Percentiles rank a stretch among this genome's conserved stretches.
phyloP scores from a whole-genome alignment of 2,113 vertebrate genomes.

The Mandrillus leucophaeus region DNA sequence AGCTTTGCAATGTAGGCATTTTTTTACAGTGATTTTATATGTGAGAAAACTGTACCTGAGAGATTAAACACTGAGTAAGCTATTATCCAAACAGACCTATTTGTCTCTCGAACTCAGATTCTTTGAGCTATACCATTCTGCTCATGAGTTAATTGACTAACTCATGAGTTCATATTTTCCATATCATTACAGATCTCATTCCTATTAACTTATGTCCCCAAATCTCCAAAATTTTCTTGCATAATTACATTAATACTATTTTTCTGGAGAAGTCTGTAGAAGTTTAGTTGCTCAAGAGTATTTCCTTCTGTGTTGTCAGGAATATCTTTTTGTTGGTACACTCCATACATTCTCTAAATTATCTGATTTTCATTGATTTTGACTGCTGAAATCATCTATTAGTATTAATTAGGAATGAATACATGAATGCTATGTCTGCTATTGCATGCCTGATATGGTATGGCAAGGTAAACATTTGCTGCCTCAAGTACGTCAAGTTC shows the following conservation, averaged over 20 bases:
- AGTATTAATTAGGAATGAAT: background rate
- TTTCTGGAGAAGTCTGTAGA: background rate
- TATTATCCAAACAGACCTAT: background rate
- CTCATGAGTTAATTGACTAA: background rate
- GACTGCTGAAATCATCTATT: background rate
- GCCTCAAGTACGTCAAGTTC: background rate
- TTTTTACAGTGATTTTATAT: background rate
- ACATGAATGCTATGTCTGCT: background rate
- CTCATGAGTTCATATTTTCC: background rate
- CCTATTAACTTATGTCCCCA: background rate
- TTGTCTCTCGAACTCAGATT: background rate
- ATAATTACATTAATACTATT: background rate
- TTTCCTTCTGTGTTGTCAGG: background rate
- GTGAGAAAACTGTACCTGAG: background rate
- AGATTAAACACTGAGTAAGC: background rate
- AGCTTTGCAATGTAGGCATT: background rate
- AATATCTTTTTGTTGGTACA: background rate
- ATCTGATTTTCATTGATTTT: background rate
- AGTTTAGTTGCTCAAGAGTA: background rate
- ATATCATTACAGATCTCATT: background rate
- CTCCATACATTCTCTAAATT: background rate
- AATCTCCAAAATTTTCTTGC: background rate
- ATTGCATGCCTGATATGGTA: background rate
- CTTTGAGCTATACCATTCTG: background rate
- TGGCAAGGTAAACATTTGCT: background rate